These are phyloP conservation scores for Gymnopithys bicolor DNA, from an alignment of 2,797 vertebrate genomes.

Conservation along the genomic window DNA sequence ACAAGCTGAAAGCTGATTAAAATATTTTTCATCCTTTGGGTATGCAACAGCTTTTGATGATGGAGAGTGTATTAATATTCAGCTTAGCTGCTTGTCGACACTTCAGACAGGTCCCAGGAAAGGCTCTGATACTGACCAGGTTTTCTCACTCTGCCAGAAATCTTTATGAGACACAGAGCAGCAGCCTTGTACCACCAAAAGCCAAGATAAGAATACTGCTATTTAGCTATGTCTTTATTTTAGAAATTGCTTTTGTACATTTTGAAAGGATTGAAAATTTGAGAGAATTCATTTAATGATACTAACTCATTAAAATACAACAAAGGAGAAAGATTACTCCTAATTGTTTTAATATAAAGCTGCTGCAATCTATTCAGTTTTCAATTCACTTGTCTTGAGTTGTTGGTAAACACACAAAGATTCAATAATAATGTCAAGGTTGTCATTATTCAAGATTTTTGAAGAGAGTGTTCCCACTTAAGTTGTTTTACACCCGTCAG, in stretches of 20 bases:
- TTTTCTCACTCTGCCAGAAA: conserved; percentile 75
- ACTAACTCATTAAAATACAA: conserved; percentile 7
- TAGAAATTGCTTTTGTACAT: conserved; percentile 37
- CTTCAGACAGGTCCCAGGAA: conserved; percentile 79
- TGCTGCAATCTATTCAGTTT: background rate
- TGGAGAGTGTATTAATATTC: conserved; percentile 81
- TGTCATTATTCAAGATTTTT: background rate
- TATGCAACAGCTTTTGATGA: conserved; percentile 83
- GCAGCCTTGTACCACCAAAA: conserved; percentile 48
- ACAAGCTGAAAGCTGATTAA: conserved; percentile 82
- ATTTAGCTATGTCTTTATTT: conserved; percentile 56
- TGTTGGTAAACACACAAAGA: background rate
- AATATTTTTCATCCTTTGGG: conserved; percentile 83
- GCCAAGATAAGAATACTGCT: conserved; percentile 62
- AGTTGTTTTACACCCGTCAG: background rate
- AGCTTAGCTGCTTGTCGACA: conserved; percentile 77
- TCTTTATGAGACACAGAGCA: conserved; percentile 69
- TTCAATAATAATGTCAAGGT: background rate
- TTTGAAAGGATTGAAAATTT: conserved; percentile 28
- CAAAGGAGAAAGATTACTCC: conserved; percentile 2
- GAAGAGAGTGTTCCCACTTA: background rate
- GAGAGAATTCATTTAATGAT: conserved; percentile 27
- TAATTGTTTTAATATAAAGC: conserved; percentile 16
- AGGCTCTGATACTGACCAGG: conserved; percentile 78
- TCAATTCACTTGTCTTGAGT: background rate